Evolutionary conservation across 1,140 invertebrate species (phyloP), one percentile per base, ranked within the genome.

Genomic region (Pseudomyrmex gracilis): DNA sequence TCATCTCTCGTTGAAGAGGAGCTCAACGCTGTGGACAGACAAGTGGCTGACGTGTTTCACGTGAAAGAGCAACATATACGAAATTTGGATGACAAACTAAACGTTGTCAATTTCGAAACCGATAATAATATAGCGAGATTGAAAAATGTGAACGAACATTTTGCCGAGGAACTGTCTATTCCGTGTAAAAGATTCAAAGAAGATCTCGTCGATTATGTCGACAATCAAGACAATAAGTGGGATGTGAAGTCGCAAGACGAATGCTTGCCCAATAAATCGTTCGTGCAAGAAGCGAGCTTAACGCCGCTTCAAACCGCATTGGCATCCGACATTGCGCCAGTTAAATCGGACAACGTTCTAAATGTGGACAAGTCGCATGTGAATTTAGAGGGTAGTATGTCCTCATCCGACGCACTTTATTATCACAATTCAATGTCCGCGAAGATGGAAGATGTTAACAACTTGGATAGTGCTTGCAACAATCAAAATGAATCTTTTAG

Each of bases 341-440:
- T 60, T 4, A 89, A 89, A 71, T 55, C 83, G 53, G 87, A 88
- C 45, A 86, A 76, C 53, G 63, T 20, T 20, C 78, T 71, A 34
- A 34, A 55, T 20, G 57, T 49, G 60, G 57, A 82, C 24, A 83
- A 82, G 77, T 73, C 73, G 15, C 66, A 85, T 57, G 17, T 84
- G 71, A 61, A 84, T 22, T 58, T 85, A 43, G 83, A 77, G 53
- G 76, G 61, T 10, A 70, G 61, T 5, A 53, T 82, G 7, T 45
- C 83, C 45, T 57, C 83, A 43, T 57, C 67, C 12, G 83, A 85
- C 15, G 70, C 70, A 12, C 34, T 73, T 10, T 78, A 88, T 7
- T 77, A 73, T 58, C 66, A 51, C 43, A 88, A 85, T 58, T 85
- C 64, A 43, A 55, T 82, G 45, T 43, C 71, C 9, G 51, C 58